A percentile compares a stretch with the other conserved stretches of the same genome.
These are phyloP conservation scores for human (Homo sapiens) DNA, from an alignment of 2,113 vertebrate genomes.

Conservation along the genomic window GRCh38 chr1:71809001-71809500, in stretches of 20 bases:
- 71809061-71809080: slow-evolving; percentile 69
- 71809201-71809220: background rate
- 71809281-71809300: background rate
- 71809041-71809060: slow-evolving; percentile 75
- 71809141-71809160: slow-evolving; percentile 30
- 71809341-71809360: slow-evolving; percentile 38
- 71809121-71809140: slow-evolving; percentile 69
- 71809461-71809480: background rate
- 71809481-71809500: background rate
- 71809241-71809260: background rate
- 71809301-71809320: slow-evolving; percentile 10
- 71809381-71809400: background rate
- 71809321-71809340: background rate
- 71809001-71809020: slow-evolving; percentile 73
- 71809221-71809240: slow-evolving; percentile 69
- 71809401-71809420: background rate
- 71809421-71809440: slow-evolving; percentile 33
- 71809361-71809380: background rate
- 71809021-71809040: slow-evolving; percentile 74
- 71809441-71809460: background rate
- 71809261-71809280: slow-evolving; percentile 25
- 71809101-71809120: slow-evolving; percentile 58
- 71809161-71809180: background rate
- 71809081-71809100: background rate
- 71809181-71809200: background rate